phyloP scores from a whole-genome alignment of 2,797 vertebrate species.

The Streptopelia turtur region DNA sequence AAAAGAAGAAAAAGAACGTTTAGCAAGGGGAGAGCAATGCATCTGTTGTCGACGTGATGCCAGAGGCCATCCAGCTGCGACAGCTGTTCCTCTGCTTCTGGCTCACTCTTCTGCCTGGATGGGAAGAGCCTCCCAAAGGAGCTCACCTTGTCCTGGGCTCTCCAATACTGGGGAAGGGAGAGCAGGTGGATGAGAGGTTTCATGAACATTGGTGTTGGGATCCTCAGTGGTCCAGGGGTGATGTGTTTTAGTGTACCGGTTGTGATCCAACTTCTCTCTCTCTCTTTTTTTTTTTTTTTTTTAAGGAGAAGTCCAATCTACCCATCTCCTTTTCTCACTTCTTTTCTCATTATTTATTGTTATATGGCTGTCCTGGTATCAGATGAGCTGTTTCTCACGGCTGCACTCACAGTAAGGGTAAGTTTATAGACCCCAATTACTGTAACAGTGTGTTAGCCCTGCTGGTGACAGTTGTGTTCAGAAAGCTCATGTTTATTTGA shows the following conservation, averaged over 20 bases:
- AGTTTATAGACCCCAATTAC: neutral
- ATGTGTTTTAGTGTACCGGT: neutral
- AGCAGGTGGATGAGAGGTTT: neutral
- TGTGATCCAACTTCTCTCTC: neutral
- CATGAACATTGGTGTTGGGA: neutral
- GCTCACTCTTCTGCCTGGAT: neutral
- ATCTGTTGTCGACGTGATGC: neutral
- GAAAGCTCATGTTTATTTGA: neutral
- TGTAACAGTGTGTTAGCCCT: neutral
- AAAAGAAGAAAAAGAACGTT: neutral
- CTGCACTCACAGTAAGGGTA: neutral
- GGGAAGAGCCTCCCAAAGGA: neutral
- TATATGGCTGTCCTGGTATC: neutral
- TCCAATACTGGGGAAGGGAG: neutral
- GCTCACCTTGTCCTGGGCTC: neutral
- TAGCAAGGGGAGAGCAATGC: neutral
- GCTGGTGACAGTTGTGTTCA: neutral
- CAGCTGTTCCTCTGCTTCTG: neutral
- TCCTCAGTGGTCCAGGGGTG: rapidly evolving
- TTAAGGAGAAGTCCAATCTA: neutral
- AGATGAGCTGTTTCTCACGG: neutral
- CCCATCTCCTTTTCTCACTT: neutral
- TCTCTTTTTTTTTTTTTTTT: too few relatives aligned
- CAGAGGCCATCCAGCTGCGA: neutral
- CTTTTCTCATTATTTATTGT: neutral